Base-by-base conservation (phyloP, 2,113 vertebrate species). In the Salvelinus sp. region DNA sequence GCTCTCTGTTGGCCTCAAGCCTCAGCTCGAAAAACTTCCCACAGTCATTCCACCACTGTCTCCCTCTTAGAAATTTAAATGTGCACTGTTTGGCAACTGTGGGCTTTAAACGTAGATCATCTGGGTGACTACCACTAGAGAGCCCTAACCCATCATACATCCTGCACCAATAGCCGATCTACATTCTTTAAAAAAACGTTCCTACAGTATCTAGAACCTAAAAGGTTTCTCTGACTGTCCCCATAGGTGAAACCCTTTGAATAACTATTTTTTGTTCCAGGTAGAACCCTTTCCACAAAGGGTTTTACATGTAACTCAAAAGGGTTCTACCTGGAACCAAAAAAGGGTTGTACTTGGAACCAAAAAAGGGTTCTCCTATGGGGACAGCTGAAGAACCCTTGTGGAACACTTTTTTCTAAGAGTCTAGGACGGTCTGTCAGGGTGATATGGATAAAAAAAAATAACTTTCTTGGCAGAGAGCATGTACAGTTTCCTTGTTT, bases 1-100 rank as follows among this genome's bases (percentile, higher is more conserved):
- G 85, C 82, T 79, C 85, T 79, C 86, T 89, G 85, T 87, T 89
- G 80, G 80, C 85, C 85, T 87, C 69, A 84, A 85, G 76, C 82
- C 86, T 83, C 79, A 48, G 38, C 73, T 80, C 80, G 81, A 75
- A 86, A 82, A 88, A 80, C 77, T 81, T 78, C 76, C 72, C 68
- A 81, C 63, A 65, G 73, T 80, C 48, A 22, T 28, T 65, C 72
- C 73, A 72, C 79, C 76, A 76, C 81, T 79, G 78, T 83, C 80
- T 78, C 75, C 62, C 78, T 78, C 78, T 82, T 23, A 22, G 69
- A 80, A 86, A 86, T 82, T 79, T 81, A 74, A 82, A 83, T 82
- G 82, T 69, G 20, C 72, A 78, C 81, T 78, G 77, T 44, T 76
- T 76, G 72, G 68, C 82, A 78, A 76, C 80, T 78, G 76, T 75